Conservation (phyloP, 2,797 vertebrate genomes). For the Semotilus atromaculatus region DNA sequence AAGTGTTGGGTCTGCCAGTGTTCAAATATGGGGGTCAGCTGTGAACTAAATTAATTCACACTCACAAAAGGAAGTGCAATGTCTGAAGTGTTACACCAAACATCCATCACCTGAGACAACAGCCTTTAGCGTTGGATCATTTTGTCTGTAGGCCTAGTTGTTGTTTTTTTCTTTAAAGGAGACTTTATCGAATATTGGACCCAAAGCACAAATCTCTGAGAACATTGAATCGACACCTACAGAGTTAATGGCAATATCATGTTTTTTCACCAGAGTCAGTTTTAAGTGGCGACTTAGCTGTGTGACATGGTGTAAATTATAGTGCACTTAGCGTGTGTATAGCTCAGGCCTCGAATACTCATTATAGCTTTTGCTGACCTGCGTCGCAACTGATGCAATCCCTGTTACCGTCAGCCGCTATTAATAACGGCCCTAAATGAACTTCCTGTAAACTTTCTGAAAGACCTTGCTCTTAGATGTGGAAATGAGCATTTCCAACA, state of each 20-base stretch:
- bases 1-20: constrained; percentile 61
- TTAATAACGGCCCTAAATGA: constrained; percentile 58
- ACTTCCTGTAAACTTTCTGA: constrained; percentile 57
- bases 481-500: constrained; percentile 64
- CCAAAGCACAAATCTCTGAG: background rate
- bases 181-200: background rate
- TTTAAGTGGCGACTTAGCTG: constrained; percentile 17
- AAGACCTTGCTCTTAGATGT: constrained; percentile 49
- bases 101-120: background rate
- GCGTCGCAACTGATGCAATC: constrained; percentile 61
- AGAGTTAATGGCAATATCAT: constrained; percentile 10
- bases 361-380: constrained; percentile 56
- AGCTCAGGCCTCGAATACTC: constrained; percentile 19
- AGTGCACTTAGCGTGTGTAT: background rate
- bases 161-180: background rate
- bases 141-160: background rate
- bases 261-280: background rate
- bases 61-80: background rate
- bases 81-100: background rate
- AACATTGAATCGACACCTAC: constrained; percentile 1
- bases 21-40: constrained; percentile 61
- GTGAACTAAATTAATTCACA: constrained; percentile 60
- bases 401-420: constrained; percentile 60
- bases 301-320: constrained; percentile 31
- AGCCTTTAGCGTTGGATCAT: constrained; percentile 2